These are phyloP conservation scores for Scaptomyza hsui DNA, from an alignment of 1,140 invertebrate genomes.

Conservation along the genomic window DNA sequence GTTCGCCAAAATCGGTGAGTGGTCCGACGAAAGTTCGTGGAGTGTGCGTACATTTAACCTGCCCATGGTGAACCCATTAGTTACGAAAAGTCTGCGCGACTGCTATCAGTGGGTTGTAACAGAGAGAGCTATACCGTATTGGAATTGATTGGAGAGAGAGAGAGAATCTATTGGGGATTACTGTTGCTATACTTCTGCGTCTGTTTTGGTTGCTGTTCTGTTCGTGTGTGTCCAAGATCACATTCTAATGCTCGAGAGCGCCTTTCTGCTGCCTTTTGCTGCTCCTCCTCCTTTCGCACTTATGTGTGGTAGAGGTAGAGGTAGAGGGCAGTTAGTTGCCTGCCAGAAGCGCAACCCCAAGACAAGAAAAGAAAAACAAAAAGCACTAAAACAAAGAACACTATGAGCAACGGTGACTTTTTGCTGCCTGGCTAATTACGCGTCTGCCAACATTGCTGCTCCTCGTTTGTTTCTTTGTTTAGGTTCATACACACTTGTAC, in stretches of 20 bases:
- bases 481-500: conserved; percentile 25
- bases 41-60: too few species aligned
- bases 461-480: conserved; percentile 37
- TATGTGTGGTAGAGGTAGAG: neutral
- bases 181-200: neutral
- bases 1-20: too few species aligned
- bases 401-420: conserved; percentile 32
- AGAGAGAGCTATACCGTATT: too few species aligned
- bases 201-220: conserved; percentile 8
- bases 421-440: conserved; percentile 39
- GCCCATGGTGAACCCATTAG: too few species aligned
- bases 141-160: conserved; percentile 25
- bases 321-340: conserved; percentile 25
- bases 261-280: neutral
- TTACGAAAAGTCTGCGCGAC: too few species aligned
- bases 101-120: too few species aligned
- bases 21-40: too few species aligned
- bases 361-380: neutral
- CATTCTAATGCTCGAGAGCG: conserved; percentile 52
- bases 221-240: conserved; percentile 58
- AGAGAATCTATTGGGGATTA: conserved; percentile 7
- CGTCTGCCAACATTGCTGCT: conserved; percentile 29
- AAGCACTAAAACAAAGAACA: conserved; percentile 8
- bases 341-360: conserved; percentile 25
- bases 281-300: conserved; percentile 13